phyloP scores from a whole-genome alignment of 2,888 invertebrate genomes.

The Nomada goodeniana region DNA sequence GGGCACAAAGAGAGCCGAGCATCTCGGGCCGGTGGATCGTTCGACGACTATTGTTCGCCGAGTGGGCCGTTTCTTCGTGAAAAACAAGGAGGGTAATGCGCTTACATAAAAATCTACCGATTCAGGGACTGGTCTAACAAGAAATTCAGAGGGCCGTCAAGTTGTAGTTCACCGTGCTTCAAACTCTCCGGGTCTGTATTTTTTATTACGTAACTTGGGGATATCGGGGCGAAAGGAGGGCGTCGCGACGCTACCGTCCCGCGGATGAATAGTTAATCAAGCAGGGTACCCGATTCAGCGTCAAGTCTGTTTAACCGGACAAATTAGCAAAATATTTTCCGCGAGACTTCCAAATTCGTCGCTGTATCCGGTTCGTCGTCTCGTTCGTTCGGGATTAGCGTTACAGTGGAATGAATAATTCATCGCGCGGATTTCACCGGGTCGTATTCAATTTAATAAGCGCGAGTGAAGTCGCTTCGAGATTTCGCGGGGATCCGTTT shows the following conservation, averaged over 20 bases:
- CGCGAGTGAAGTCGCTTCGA: conserved; percentile 22
- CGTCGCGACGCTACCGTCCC: not conserved
- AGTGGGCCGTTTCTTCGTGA: conserved; percentile 21
- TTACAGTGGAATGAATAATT: conserved; percentile 53
- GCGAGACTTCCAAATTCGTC: conserved; percentile 34
- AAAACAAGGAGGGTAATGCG: conserved; percentile 37
- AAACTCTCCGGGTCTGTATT: not conserved
- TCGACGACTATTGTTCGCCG: conserved; percentile 37
- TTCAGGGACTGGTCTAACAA: conserved; percentile 29
- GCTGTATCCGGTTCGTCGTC: not conserved
- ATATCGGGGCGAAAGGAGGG: conserved; percentile 35
- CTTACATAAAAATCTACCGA: conserved; percentile 26
- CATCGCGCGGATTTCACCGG: conserved; percentile 36
- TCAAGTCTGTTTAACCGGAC: not conserved
- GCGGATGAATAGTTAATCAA: conserved; percentile 67
- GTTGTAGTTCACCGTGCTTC: not conserved
- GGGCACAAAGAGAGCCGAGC: conserved; percentile 2
- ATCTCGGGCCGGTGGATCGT: conserved; percentile 12
- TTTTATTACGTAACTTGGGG: conserved; percentile 34
- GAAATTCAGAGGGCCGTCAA: conserved; percentile 27
- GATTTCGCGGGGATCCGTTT: not conserved
- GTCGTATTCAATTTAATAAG: not conserved
- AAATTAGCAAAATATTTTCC: conserved; percentile 45
- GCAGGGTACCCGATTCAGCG: conserved; percentile 50
- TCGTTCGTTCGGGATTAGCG: conserved; percentile 39